Evolutionary conservation across 2,797 vertebrate species (phyloP).

Genomic region (Siniperca obscura): DNA sequence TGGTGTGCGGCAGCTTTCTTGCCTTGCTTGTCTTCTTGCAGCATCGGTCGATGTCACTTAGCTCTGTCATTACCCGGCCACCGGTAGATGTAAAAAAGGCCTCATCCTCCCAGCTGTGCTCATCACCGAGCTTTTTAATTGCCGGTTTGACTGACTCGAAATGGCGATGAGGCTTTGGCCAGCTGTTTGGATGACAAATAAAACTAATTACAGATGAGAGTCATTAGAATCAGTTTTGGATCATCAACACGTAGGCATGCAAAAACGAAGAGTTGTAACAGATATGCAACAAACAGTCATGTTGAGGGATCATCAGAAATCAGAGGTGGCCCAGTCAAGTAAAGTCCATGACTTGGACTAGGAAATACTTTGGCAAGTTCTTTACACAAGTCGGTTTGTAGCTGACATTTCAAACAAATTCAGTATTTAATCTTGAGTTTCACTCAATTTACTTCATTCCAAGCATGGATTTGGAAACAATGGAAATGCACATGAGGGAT

Average conservation of each 20-base stretch:
- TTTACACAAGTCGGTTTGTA: constrained; percentile 12
- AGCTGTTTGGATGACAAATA: constrained; percentile 72
- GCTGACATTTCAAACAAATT: constrained; percentile 23
- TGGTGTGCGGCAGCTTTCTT: constrained; percentile 69
- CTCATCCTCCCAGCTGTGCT: constrained; percentile 71
- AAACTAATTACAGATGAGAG: constrained; percentile 82
- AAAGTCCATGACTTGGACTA: neutral
- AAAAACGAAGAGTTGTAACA: neutral
- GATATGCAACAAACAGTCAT: neutral
- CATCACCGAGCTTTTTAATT: constrained; percentile 82
- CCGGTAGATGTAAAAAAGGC: constrained; percentile 62
- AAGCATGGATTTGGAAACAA: constrained; percentile 46
- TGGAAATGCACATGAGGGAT: constrained; percentile 18
- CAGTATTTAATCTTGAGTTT: constrained; percentile 16
- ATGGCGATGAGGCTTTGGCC: constrained; percentile 72
- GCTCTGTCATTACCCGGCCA: constrained; percentile 84
- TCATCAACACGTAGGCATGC: constrained; percentile 38
- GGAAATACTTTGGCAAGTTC: neutral
- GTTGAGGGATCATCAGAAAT: too few relatives aligned
- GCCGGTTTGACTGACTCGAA: constrained; percentile 68
- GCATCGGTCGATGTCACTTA: constrained; percentile 62
- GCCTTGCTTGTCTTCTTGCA: constrained; percentile 69
- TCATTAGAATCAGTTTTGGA: constrained; percentile 65
- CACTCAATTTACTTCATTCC: constrained; percentile 26
- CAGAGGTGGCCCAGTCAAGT: neutral